Percentiles rank a stretch among this genome's conserved stretches.
Evolutionary conservation across 1,140 invertebrate genomes (phyloP).

Genomic region (Anoplophora glabripennis): DNA sequence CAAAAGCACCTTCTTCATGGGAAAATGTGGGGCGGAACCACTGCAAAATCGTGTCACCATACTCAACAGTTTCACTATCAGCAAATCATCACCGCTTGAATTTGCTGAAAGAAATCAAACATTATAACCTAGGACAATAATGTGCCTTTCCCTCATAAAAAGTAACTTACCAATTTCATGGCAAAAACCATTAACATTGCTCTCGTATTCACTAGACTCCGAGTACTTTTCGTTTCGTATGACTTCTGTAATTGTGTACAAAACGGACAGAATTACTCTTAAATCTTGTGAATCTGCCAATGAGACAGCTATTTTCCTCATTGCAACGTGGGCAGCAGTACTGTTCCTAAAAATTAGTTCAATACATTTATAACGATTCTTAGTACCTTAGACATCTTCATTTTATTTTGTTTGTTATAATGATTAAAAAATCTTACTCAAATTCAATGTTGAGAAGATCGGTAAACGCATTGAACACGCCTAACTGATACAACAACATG

Average conservation of each 20-base stretch:
- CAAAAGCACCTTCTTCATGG: conserved; percentile 96
- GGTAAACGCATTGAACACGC: conserved; percentile 84
- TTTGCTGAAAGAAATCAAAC: conserved; percentile 21
- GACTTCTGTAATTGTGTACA: conserved; percentile 93
- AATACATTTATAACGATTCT: neutral
- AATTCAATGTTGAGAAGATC: conserved; percentile 94
- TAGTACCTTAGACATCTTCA: too few species aligned
- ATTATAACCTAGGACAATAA: conserved; percentile 2
- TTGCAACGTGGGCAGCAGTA: conserved; percentile 69
- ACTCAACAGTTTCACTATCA: conserved; percentile 84
- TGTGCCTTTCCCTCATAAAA: neutral
- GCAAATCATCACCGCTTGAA: conserved; percentile 70
- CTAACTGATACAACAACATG: conserved; percentile 83
- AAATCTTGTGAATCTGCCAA: conserved; percentile 89
- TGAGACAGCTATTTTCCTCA: conserved; percentile 85
- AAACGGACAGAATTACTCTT: conserved; percentile 85
- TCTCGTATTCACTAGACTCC: conserved; percentile 62
- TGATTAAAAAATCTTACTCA: conserved; percentile 61
- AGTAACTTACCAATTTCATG: conserved; percentile 70
- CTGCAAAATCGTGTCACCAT: conserved; percentile 96
- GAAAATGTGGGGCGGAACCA: conserved; percentile 91
- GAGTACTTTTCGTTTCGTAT: conserved; percentile 68
- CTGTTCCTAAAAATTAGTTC: conserved; percentile 59
- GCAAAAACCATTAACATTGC: conserved; percentile 72
- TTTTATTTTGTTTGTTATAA: neutral